Base-by-base conservation (phyloP, 2,113 vertebrate species). In the Panurus biarmicus region DNA sequence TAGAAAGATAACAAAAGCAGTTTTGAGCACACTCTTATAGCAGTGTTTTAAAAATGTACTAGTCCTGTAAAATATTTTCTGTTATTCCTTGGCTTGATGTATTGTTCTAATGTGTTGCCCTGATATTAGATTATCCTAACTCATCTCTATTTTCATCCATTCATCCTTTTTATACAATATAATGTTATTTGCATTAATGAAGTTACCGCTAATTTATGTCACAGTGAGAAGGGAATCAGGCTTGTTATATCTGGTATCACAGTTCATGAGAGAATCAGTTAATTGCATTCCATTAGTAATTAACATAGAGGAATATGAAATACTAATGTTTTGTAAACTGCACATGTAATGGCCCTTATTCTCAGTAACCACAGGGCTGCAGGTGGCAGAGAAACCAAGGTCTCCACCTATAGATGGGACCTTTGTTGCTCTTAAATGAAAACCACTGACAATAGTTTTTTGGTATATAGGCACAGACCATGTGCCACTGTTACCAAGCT, bases 241-340 rank as follows among this genome's bases (percentile, higher is more conserved):
- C 89, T 93, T 16, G 12, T 94, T 96, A 87, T 75, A 87, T 82
- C 87, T 95, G 42, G 74, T 93, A 91, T 70, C 74, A 54, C 93
- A 71, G 93, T 66, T 90, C 89, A 87, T 40, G 85, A 80, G 64
- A 54, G 56, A 89, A 91, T 87, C 75, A 64, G 85, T 85, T 96
- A 95, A 95, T 95, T 95, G 91, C 71, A 90, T 94, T 91, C 71
- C 75, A 74, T 95, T 93, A 94, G 94, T 91, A 90, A 95, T 91
- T 93, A 89, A 76, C 4, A 2, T 83, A 70, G 74, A 95, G n/a
- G 73, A 96, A 87, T 96, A 87, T 40, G 81, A 95, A 89, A 95
- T 87, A 87, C 20, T 62, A 60, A 66, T 95, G 87, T 91, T 96
- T 93, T 91, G 77, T 89, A 94, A 95, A 91, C 90, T 3, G 3